Conservation (phyloP, 2,888 invertebrate genomes). For the Pyrocoelia pectoralis region DNA sequence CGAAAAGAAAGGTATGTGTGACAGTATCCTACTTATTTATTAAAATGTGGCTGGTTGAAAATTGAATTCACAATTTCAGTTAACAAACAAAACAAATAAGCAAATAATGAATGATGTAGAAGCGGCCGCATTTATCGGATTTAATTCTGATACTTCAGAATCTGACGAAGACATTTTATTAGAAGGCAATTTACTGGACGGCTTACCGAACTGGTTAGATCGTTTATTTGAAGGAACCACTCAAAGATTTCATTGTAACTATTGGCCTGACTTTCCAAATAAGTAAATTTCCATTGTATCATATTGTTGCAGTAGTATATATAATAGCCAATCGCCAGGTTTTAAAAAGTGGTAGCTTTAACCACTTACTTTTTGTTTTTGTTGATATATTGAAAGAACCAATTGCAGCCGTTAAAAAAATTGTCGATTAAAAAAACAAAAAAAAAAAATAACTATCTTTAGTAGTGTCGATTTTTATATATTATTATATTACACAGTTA, state of each 20-base stretch:
- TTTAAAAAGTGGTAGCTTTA: neutral
- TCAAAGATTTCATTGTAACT: slow-evolving; percentile 93
- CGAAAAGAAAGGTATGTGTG: slow-evolving; percentile 62
- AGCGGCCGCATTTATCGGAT: slow-evolving; percentile 87
- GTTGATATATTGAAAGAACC: neutral
- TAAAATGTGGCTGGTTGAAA: neutral
- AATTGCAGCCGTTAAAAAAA: neutral
- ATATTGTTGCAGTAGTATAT: neutral
- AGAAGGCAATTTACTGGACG: slow-evolving; percentile 75
- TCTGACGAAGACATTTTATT: slow-evolving; percentile 63
- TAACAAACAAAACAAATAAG: slow-evolving; percentile 24
- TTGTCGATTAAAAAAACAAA: neutral
- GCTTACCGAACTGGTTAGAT: slow-evolving; percentile 96
- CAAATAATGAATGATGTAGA: slow-evolving; percentile 70
- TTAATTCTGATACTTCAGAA: slow-evolving; percentile 76
- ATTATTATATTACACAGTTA: neutral
- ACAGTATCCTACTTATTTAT: no score
- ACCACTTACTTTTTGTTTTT: neutral
- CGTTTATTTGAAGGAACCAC: slow-evolving; percentile 96
- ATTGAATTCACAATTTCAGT: neutral
- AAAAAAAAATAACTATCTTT: neutral
- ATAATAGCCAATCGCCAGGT: neutral
- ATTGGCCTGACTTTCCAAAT: slow-evolving; percentile 97
- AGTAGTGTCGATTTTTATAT: slow-evolving; percentile 1
- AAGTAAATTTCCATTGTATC: slow-evolving; percentile 64